Evolutionary conservation across 2,113 vertebrate species (phyloP), one percentile per base, ranked within the genome.

Genomic region (Ardeotis arabs): DNA sequence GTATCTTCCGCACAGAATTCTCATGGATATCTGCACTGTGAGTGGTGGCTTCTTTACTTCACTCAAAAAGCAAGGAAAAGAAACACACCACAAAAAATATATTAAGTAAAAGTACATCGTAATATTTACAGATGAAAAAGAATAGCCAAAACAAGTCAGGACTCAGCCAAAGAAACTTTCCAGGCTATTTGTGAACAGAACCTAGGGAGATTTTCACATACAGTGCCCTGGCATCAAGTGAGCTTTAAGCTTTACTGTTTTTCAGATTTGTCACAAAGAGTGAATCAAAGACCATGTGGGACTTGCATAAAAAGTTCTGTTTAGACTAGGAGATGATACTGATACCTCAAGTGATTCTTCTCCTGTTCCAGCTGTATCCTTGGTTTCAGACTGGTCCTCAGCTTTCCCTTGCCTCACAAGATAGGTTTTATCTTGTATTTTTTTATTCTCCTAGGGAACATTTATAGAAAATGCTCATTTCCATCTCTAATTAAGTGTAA

Each of bases 371-470:
- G 90, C 67, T 16, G 29, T 33, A 28, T 81, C 90, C 37, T 60
- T 58, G 18, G 10, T 88, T 50, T 59, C 21, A 27, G 60, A 27
- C 60, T 88, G 84, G 49, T 84, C n/a, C 89, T 80, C 97, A 84
- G 94, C 41, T 41, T 95, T 56, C 31, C 78, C 91, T 76, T 96
- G 97, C 82, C 97, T 98, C 97, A 99, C 96, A 94, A 98, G 58
- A 75, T 98, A 98, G 18, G 98, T 98, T 70, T 81, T 95, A 6
- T 95, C 96, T 85, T 89, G 94, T 78, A 97, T 41, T 53, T 90
- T 91, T 86, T 96, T 63, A 76, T 96, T 86, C 72, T 97, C 96
- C 98, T 98, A 87, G 20, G 94, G 76, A 52, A 84, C 8, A 67
- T 68, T 86, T 83, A 60, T 7, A 6, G 8, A 50, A 79, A 86